These are phyloP conservation scores for Pipistrellus nathusii DNA, from an alignment of 2,797 vertebrate species.

Conservation along the genomic window DNA sequence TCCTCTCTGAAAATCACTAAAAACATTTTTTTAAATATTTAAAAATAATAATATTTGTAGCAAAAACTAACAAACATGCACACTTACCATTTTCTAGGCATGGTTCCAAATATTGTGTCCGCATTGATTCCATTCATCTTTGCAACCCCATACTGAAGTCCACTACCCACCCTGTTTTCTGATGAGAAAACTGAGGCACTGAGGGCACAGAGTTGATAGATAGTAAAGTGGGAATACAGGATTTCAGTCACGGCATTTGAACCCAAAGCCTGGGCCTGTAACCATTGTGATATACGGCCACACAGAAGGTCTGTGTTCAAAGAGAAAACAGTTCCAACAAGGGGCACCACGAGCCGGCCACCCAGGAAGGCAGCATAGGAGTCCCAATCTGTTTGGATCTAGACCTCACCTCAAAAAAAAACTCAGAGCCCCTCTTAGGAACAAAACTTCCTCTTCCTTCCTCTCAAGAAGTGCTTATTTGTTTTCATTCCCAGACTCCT, in stretches of 20 bases:
- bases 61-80: neutral
- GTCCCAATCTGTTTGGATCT: neutral
- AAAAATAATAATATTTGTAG: neutral
- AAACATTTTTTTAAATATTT: slow-evolving; percentile 23
- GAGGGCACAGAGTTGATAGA: neutral
- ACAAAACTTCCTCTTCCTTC: neutral
- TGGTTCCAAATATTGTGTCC: neutral
- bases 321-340: neutral
- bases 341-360: no score
- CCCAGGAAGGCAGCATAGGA: neutral
- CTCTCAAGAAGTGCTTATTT: neutral
- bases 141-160: neutral
- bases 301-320: neutral
- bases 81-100: neutral
- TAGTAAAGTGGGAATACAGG: neutral
- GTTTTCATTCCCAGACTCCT: neutral
- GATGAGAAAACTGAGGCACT: slow-evolving; percentile 8
- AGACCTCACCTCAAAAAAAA: neutral
- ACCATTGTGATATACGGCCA: neutral
- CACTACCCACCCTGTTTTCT: neutral
- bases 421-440: neutral
- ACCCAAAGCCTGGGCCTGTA: no score
- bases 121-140: neutral
- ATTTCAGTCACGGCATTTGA: neutral
- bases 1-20: no score